Evolutionary conservation across 2,113 vertebrate genomes (phyloP), one percentile per base, ranked within the genome.

Genomic region (Galbula dea): DNA sequence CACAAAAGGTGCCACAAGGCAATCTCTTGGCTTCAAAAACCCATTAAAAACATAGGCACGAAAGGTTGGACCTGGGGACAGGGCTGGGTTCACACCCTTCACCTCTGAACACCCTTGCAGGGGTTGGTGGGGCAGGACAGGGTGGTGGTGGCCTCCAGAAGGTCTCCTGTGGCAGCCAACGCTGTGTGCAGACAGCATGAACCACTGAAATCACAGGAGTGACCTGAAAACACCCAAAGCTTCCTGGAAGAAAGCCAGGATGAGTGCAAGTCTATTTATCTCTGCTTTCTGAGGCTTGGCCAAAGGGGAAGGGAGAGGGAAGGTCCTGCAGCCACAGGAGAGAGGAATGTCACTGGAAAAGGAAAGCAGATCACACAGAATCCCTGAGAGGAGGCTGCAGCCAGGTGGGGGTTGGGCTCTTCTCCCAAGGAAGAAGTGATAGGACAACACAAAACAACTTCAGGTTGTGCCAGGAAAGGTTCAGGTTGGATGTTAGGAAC

Each of bases 31-130:
- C 69, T 74, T 39, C 76, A 49, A 55, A 95, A 67, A 32, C 23
- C 85, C 85, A 52, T 94, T 63, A 83, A 58, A 76, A 57, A 48
- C 89, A 83, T 8, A 4, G 3, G 59, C 3, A 1, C 2, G 2
- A 52, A 63, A 32, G 57, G 54, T 13, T 1, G 3, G 43, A 27
- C 32, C 54, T 1, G 3, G 61, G 51, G 41, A 57, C 5, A 2
- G 21, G 30, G 26, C 7, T 29, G 34, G 30, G 49, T 13, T 58
- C 63, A 37, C 36, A 23, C 23, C 29, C 30, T 8, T 20, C 10
- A 8, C 2, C 49, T 24, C 24, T 6, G 1, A 12, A 22, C 4
- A 6, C 41, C 65, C 57, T n/a, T 2, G 3, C 8, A 0, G 1
- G 71, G 39, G 17, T 2, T 3, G 10, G 11, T 24, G 34, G 73